These are phyloP conservation scores for Microtus richardsoni DNA, from an alignment of 2,113 vertebrate species.

Conservation along the genomic window DNA sequence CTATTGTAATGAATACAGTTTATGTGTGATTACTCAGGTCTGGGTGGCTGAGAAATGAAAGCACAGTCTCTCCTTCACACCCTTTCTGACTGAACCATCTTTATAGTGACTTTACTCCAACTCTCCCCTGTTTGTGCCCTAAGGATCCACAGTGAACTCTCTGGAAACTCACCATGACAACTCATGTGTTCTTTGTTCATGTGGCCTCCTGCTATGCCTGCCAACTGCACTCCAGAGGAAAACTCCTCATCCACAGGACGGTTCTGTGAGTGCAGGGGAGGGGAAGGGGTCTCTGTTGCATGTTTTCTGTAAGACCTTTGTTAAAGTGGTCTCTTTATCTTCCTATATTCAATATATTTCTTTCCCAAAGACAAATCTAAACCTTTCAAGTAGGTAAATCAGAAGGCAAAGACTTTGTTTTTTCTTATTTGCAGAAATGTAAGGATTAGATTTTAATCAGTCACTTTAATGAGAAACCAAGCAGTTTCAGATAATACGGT, in stretches of 20 bases:
- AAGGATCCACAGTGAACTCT: neutral
- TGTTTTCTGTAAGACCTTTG: neutral
- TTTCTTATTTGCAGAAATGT: constrained; percentile 56
- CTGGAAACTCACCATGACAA: neutral
- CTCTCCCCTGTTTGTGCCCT: accelerated
- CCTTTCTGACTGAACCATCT: neutral
- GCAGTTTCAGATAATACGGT: neutral
- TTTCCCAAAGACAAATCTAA: constrained; percentile 9
- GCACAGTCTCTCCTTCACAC: no score
- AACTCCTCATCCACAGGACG: neutral
- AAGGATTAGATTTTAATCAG: constrained; percentile 43
- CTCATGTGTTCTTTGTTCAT: neutral
- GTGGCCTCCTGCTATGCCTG: neutral
- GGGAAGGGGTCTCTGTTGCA: neutral
- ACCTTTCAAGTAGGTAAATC: neutral
- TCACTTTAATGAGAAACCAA: constrained; percentile 54
- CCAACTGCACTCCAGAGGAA: neutral
- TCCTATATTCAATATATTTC: constrained; percentile 1
- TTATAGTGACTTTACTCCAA: accelerated
- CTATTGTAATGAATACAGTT: no score
- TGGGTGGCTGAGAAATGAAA: no score
- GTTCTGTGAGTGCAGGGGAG: neutral
- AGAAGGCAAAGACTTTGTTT: neutral
- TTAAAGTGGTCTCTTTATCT: neutral
- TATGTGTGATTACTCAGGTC: no score